A percentile compares a stretch with the other conserved stretches of the same genome.
phyloP scores from a whole-genome alignment of 2,797 vertebrate species.

The Pyrocephalus nanus region DNA sequence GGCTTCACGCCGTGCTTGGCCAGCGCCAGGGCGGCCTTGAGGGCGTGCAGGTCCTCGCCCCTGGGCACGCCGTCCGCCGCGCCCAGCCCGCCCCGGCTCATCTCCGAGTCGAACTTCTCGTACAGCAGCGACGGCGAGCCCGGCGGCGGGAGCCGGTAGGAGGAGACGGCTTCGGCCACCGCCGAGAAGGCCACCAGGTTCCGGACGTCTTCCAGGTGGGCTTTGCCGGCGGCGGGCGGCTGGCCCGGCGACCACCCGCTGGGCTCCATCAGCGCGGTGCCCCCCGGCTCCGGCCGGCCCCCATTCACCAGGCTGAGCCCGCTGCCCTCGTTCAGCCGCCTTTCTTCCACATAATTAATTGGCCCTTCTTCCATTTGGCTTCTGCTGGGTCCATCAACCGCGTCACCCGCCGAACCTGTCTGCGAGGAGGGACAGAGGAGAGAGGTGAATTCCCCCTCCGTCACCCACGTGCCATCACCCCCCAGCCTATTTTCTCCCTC shows the following conservation, averaged over 20 bases:
- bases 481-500: neutral
- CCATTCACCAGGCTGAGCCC: constrained; percentile 83
- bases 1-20: constrained; percentile 94
- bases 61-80: constrained; percentile 47
- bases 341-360: constrained; percentile 93
- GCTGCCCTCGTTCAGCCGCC: constrained; percentile 82
- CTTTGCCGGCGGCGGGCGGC: constrained; percentile 67
- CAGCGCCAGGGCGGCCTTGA: constrained; percentile 88
- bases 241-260: constrained; percentile 57
- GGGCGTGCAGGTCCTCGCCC: constrained; percentile 86
- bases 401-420: constrained; percentile 87
- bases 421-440: constrained; percentile 63
- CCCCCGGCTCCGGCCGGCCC: constrained; percentile 78
- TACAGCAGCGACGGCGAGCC: constrained; percentile 81
- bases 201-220: constrained; percentile 89
- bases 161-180: constrained; percentile 86
- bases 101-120: constrained; percentile 91
- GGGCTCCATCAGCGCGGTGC: constrained; percentile 49
- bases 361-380: constrained; percentile 99
- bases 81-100: constrained; percentile 73
- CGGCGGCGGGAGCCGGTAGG: constrained; percentile 62
- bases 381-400: constrained; percentile 97
- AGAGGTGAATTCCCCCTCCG: neutral
- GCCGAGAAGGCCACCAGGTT: constrained; percentile 94
- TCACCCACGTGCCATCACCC: rapidly evolving